Percentiles rank a stretch among this genome's conserved stretches.
Evolutionary conservation across 2,888 invertebrate species (phyloP).

Genomic region (Drosophila planitibia): DNA sequence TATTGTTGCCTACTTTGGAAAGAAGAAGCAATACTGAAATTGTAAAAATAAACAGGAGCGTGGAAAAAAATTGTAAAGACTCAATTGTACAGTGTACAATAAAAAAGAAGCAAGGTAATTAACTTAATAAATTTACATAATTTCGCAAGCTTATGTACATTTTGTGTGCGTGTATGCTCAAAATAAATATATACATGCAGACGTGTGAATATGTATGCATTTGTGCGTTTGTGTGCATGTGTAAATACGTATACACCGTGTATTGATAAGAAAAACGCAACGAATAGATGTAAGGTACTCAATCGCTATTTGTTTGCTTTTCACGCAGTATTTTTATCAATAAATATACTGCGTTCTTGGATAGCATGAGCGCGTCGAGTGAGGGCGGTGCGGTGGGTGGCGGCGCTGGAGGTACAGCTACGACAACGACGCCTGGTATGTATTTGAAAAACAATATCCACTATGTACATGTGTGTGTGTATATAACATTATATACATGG

Average conservation of each 20-base stretch:
- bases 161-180: conserved; percentile 12
- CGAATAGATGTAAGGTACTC: conserved; percentile 11
- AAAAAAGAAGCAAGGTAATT: conserved; percentile 25
- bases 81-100: conserved; percentile 15
- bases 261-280: conserved; percentile 62
- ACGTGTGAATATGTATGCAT: conserved; percentile 15
- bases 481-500: neutral
- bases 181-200: conserved; percentile 19
- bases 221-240: conserved; percentile 7
- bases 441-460: conserved; percentile 43
- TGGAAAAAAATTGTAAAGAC: conserved; percentile 41
- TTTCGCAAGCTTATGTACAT: neutral
- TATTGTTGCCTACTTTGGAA: neutral
- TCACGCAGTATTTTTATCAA: conserved; percentile 70
- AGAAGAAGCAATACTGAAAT: conserved; percentile 31
- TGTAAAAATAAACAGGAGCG: conserved; percentile 45
- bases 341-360: conserved; percentile 71
- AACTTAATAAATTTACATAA: neutral
- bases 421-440: conserved; percentile 77
- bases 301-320: conserved; percentile 3
- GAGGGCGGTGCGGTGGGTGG: conserved; percentile 74
- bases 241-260: conserved; percentile 15
- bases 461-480: conserved; percentile 35
- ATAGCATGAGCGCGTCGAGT: conserved; percentile 77
- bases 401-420: conserved; percentile 71